Base-by-base conservation (phyloP, 2,113 vertebrate species). In the Apaloderma vittatum region DNA sequence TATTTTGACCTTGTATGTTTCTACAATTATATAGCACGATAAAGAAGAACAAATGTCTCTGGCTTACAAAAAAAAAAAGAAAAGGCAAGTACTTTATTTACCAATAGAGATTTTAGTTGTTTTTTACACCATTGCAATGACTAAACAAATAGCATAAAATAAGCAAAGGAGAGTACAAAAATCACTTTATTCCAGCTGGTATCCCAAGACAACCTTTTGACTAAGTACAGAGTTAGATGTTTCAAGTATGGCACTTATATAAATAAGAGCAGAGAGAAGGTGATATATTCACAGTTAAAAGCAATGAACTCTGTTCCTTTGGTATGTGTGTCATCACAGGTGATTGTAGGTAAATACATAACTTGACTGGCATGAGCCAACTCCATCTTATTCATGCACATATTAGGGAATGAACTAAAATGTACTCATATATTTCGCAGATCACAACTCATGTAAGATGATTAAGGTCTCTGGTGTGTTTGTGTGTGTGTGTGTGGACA, bases 381-480 rank as follows among this genome's bases (percentile, higher is more conserved):
- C 75, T 96, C 49, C 73, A 80, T 95, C 63, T 93, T 92, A 86
- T 87, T 96, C 95, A 93, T 93, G 88, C 93, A 89, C 54, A 4
- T 92, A 65, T 46, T 76, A 91, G 94, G 91, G 80, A 87, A 76
- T 76, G 22, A 80, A 76, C 48, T 49, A 46, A 96, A 97, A 97
- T 29, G 20, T 96, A 94, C 57, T 68, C 40, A 91, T 82, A 78
- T 83, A 92, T 91, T 97, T 88, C 93, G 88, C 86, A 92, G 86
- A 91, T 86, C 67, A 83, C 88, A 97, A 97, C 97, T 97, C 98
- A 98, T 93, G 95, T 97, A 98, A 98, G 97, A 98, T 98, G 96
- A 98, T 99, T 99, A 99, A 99, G 99, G 99, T 99, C 98, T 99
- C 98, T 98, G 99, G 99, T 99, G 99, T 98, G 68, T 81, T 95